Evolutionary conservation across 2,888 invertebrate genomes (phyloP), one percentile per base, ranked within the genome.

Genomic region (Eilema caniola): DNA sequence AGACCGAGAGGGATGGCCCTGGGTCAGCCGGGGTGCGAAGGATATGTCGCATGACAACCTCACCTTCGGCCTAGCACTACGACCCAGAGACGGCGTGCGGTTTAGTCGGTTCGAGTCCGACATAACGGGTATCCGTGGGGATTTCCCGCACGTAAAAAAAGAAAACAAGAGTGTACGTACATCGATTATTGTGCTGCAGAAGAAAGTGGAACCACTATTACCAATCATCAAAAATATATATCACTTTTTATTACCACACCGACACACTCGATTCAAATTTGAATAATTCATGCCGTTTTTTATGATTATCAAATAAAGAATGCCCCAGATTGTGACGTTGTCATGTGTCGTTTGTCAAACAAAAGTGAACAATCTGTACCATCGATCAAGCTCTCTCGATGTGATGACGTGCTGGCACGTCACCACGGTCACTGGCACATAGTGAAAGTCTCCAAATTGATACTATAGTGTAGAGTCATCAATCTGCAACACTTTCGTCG

Each of bases 401-500:
- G 69, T 62, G 65, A 79, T 82, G 87, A 85, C 86, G 86, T 82
- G 63, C 72, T n/a, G 74, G 79, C 83, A 86, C 88, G 87, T 86
- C 87, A 84, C 81, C 14, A 61, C 85, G 88, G 88, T 85, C 89
- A 85, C 83, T 85, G 86, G 80, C 87, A 78, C 82, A 77, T 78
- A 92, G 94, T 93, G 94, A 94, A 94, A 94, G 94, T 93, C 76
- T 70, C 86, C 86, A 81, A 89, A 89, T 88, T 87, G 83, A 80
- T 79, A 77, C 73, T 78, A 85, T 78, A 80, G 83, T 78, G 85
- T 78, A 80, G 83, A 86, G 82, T 79, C 88, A 89, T 90, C 90
- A 88, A 92, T 93, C 92, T 88, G 89, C 87, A 90, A 92, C 92
- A 93, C 93, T 93, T 93, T 93, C 93, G 87, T 88, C 86, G 88